Percentiles rank a stretch among this genome's conserved stretches.
phyloP scores from a whole-genome alignment of 1,140 invertebrate species.

The Drosophila grimshawi region DNA sequence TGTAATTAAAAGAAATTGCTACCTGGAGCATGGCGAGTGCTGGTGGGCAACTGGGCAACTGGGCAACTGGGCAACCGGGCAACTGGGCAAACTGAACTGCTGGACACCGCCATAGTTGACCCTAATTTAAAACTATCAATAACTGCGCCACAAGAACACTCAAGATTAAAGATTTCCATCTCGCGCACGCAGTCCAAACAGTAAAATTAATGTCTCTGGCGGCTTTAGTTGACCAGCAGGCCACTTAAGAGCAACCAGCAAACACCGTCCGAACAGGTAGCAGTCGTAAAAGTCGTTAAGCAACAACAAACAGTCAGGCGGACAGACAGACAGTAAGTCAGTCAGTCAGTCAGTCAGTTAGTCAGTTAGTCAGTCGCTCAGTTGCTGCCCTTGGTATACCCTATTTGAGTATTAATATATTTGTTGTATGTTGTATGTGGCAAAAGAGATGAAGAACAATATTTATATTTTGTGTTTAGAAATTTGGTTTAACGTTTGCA shows the following conservation, averaged over 20 bases:
- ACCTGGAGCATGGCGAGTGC: slow-evolving; percentile 41
- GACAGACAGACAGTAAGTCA: slow-evolving; percentile 1
- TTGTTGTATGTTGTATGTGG: too few relatives aligned
- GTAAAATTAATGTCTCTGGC: slow-evolving; percentile 79
- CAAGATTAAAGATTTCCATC: slow-evolving; percentile 61
- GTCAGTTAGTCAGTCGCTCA: background rate
- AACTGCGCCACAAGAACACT: slow-evolving; percentile 56
- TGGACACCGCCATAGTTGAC: slow-evolving; percentile 68
- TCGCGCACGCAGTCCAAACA: slow-evolving; percentile 75
- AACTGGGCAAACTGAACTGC: slow-evolving; percentile 35
- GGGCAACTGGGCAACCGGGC: slow-evolving; percentile 13
- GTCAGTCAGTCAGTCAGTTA: background rate
- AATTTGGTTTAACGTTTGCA: too few relatives aligned
- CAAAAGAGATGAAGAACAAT: too few relatives aligned
- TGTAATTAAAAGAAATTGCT: slow-evolving; percentile 77
- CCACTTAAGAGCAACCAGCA: slow-evolving; percentile 63
- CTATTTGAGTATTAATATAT: background rate
- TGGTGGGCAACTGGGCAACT: slow-evolving; percentile 51
- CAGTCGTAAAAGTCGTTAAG: slow-evolving; percentile 68
- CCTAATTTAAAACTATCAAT: slow-evolving; percentile 78
- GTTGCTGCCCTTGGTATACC: slow-evolving; percentile 7
- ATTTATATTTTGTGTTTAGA: too few relatives aligned
- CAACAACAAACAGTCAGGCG: slow-evolving; percentile 49
- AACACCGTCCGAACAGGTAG: slow-evolving; percentile 64
- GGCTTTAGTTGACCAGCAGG: slow-evolving; percentile 55